A percentile compares a stretch with the other conserved stretches of the same genome.
These are phyloP conservation scores for Philopedon plagiatum DNA, from an alignment of 2,888 invertebrate species.

Conservation along the genomic window DNA sequence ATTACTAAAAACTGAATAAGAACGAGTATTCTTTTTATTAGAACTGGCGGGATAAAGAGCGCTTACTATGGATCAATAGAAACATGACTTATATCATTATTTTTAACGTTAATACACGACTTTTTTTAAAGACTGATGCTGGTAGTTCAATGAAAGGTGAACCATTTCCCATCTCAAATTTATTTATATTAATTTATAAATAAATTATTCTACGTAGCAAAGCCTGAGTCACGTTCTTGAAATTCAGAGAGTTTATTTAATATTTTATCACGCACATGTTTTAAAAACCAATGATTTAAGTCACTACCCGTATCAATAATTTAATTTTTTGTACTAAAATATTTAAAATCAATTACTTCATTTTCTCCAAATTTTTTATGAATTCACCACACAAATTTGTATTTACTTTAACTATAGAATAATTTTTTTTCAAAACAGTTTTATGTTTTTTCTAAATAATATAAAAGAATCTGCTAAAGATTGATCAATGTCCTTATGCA, in stretches of 20 bases:
- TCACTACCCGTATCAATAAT: constrained; percentile 46
- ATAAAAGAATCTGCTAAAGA: constrained; percentile 42
- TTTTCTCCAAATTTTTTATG: constrained; percentile 39
- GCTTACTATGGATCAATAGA: neutral
- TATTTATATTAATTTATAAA: constrained; percentile 49
- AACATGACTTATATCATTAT: neutral
- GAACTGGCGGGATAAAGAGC: neutral
- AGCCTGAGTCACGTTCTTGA: constrained; percentile 54
- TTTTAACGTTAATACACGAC: neutral
- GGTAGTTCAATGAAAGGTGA: constrained; percentile 19
- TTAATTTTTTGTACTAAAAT: constrained; percentile 41
- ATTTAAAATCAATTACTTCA: constrained; percentile 25
- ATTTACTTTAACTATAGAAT: constrained; percentile 36
- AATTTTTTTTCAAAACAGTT: no score
- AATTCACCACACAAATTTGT: constrained; percentile 51
- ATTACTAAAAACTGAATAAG: no score
- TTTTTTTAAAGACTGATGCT: neutral
- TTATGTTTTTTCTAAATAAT: constrained; percentile 16
- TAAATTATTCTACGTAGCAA: constrained; percentile 49
- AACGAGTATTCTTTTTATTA: constrained; percentile 7
- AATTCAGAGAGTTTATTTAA: constrained; percentile 53
- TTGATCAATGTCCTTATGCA: constrained; percentile 45
- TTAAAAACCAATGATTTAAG: constrained; percentile 50
- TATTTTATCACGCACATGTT: constrained; percentile 41
- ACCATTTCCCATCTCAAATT: no score